Conservation (phyloP, 2,888 invertebrate species). For the Parapristionchus giblindavisi region DNA sequence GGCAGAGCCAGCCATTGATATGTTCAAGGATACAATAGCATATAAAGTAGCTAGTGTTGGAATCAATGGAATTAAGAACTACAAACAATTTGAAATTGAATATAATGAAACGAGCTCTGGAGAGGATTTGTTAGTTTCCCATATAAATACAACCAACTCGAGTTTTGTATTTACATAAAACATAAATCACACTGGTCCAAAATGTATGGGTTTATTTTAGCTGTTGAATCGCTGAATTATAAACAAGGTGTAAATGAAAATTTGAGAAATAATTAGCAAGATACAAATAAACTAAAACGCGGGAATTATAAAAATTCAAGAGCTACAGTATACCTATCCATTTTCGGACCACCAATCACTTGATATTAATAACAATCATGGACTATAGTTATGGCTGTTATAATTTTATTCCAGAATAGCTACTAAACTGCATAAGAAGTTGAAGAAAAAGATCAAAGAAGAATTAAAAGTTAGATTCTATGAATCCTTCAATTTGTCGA, state of each 20-base stretch:
- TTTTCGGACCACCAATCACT: too few species aligned
- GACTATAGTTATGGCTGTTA: too few species aligned
- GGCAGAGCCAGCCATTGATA: slow-evolving; percentile 15
- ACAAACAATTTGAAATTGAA: not conserved
- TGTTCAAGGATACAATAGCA: slow-evolving; percentile 23
- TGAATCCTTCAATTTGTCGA: not conserved
- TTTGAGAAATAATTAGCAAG: too few species aligned
- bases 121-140: not conserved
- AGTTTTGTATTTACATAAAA: too few species aligned
- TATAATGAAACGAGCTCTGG: not conserved
- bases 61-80: not conserved
- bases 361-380: too few species aligned
- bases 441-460: slow-evolving; percentile 8
- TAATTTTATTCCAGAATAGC: not conserved
- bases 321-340: too few species aligned
- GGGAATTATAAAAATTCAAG: not conserved
- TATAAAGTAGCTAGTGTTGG: slow-evolving; percentile 13
- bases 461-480: slow-evolving; percentile 13
- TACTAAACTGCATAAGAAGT: not conserved
- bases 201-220: too few species aligned
- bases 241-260: too few species aligned
- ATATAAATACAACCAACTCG: too few species aligned
- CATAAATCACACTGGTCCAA: too few species aligned
- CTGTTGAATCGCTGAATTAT: too few species aligned
- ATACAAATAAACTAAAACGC: too few species aligned